phyloP scores from a whole-genome alignment of 2,797 vertebrate genomes.

The Peromyscus aztecus region DNA sequence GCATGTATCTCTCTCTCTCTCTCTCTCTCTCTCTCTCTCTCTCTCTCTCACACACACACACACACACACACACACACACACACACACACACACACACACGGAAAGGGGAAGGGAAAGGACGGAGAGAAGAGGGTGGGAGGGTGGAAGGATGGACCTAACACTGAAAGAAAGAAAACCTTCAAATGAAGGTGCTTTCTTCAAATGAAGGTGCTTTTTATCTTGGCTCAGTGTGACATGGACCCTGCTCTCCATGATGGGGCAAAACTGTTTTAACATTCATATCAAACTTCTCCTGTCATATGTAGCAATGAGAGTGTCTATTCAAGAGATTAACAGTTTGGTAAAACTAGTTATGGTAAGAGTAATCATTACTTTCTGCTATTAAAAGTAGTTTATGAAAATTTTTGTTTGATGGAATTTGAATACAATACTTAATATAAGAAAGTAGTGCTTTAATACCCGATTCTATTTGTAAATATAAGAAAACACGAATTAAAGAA shows the following conservation, averaged over 20 bases:
- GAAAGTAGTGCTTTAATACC: background rate
- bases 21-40: too few species aligned
- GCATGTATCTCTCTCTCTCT: too few species aligned
- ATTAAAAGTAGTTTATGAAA: conserved; percentile 46
- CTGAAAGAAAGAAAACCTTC: background rate
- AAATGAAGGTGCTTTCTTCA: background rate
- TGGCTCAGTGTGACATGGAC: background rate
- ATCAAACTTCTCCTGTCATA: background rate
- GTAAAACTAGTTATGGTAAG: background rate
- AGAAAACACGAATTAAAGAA: background rate
- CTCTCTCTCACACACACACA: too few species aligned
- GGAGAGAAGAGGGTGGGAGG: background rate
- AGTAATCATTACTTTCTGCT: background rate
- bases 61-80: too few species aligned
- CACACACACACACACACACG: background rate
- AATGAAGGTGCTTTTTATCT: background rate
- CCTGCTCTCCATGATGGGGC: background rate
- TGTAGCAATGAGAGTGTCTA: background rate
- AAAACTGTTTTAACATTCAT: background rate
- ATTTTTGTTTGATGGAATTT: background rate
- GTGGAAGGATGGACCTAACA: background rate
- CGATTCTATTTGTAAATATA: conserved; percentile 1
- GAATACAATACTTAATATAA: conserved; percentile 9
- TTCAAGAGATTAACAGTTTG: background rate
- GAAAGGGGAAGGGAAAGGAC: too few species aligned